Evolutionary conservation across 1,140 invertebrate genomes (phyloP).

Genomic region (Megathymus violae): DNA sequence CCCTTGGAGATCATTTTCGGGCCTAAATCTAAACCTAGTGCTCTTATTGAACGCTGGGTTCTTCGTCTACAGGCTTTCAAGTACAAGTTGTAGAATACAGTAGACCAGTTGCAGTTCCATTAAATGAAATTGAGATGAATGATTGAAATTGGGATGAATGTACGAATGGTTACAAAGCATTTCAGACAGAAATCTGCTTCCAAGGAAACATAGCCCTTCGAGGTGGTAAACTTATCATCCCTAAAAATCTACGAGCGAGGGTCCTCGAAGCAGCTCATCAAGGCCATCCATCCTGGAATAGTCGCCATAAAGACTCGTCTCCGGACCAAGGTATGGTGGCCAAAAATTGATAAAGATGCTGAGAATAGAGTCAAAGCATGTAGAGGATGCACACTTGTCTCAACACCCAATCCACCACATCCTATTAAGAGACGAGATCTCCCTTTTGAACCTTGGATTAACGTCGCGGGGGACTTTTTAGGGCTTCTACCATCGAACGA

Average conservation of each 20-base stretch:
- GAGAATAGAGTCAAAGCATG: neutral
- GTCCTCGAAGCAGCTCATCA: slow-evolving; percentile 1
- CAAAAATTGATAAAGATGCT: slow-evolving; percentile 1
- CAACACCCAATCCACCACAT: neutral
- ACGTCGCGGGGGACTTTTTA: neutral
- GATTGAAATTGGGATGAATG: neutral
- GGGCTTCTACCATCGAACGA: neutral
- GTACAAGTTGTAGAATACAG: slow-evolving; percentile 21
- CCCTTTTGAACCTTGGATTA: neutral
- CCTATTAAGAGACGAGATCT: neutral
- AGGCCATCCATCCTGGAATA: neutral
- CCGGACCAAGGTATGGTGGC: slow-evolving; percentile 1
- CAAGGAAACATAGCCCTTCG: neutral
- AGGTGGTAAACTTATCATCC: neutral
- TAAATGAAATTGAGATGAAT: slow-evolving; percentile 3
- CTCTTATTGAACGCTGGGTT: slow-evolving; percentile 43
- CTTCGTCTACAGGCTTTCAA: slow-evolving; percentile 43
- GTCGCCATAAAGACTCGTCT: slow-evolving; percentile 1
- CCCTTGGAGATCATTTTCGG: slow-evolving; percentile 51
- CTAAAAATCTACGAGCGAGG: neutral
- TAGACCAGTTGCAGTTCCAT: slow-evolving; percentile 1
- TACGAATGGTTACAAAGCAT: neutral
- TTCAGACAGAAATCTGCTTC: neutral
- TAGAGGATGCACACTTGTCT: neutral
- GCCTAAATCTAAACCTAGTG: slow-evolving; percentile 50